Evolutionary conservation across 2,888 invertebrate genomes (phyloP).

Genomic region (Acrocyrtus sp.): DNA sequence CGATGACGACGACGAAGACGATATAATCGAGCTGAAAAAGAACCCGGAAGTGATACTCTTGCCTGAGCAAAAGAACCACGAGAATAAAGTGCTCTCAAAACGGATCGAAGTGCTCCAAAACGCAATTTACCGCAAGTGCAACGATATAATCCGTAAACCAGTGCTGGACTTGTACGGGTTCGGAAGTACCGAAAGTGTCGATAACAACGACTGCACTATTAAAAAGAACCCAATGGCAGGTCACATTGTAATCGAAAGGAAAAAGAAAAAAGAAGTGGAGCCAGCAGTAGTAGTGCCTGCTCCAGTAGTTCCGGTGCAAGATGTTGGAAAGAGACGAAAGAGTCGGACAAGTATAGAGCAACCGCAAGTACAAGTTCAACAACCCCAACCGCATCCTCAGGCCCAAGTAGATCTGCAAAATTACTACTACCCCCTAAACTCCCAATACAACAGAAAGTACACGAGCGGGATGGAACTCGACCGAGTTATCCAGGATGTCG

Average conservation of each 20-base stretch:
- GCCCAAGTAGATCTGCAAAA: neutral
- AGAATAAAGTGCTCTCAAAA: slow-evolving; percentile 14
- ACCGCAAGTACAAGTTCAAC: neutral
- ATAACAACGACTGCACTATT: slow-evolving; percentile 13
- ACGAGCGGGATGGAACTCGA: slow-evolving; percentile 16
- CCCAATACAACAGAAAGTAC: slow-evolving; percentile 12
- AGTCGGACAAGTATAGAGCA: too few relatives aligned
- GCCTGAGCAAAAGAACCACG: slow-evolving; percentile 14
- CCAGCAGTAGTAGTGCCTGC: neutral
- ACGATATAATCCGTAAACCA: slow-evolving; percentile 28
- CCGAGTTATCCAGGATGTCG: slow-evolving; percentile 34
- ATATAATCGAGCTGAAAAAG: too few relatives aligned
- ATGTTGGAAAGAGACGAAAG: too few relatives aligned
- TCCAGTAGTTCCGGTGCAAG: neutral
- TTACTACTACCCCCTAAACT: neutral
- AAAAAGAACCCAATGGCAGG: slow-evolving; percentile 17
- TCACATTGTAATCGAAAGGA: slow-evolving; percentile 30
- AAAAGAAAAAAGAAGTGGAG: neutral
- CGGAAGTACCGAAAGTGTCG: neutral
- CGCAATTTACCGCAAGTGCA: slow-evolving; percentile 30
- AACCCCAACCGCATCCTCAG: slow-evolving; percentile 7
- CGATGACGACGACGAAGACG: too few relatives aligned
- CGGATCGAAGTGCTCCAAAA: slow-evolving; percentile 30
- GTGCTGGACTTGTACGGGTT: slow-evolving; percentile 29
- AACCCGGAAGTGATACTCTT: slow-evolving; percentile 5